Base-by-base conservation (phyloP, 1,140 invertebrate genomes). In the Conus betulinus region DNA sequence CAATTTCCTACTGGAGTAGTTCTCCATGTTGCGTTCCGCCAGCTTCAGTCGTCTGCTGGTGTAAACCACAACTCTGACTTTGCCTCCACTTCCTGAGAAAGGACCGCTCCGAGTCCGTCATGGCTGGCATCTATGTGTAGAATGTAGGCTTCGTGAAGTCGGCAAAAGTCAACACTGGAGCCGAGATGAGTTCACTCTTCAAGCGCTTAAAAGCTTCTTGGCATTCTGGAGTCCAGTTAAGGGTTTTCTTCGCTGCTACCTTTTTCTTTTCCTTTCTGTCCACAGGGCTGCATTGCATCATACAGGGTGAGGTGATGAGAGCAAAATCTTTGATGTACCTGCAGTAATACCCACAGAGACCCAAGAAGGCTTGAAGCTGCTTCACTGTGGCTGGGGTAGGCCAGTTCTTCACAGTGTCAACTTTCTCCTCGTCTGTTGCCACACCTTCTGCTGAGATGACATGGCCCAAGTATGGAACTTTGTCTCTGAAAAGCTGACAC, bases 301-400 rank as follows among this genome's bases (percentile, higher is more conserved):
- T n/a, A n/a, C n/a, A n/a, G n/a, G n/a, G n/a, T n/a, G n/a, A n/a
- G n/a, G n/a, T n/a, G n/a, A n/a, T n/a, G n/a, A n/a, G n/a, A n/a
- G n/a, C n/a, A n/a, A n/a, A n/a, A n/a, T n/a, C n/a, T n/a, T n/a
- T n/a, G n/a, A n/a, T n/a, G n/a, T n/a, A n/a, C n/a, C n/a, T n/a
- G n/a, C n/a, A n/a, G n/a, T n/a, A n/a, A n/a, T 95, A 96, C 78
- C 94, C 93, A 82, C 93, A 87, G 27, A 96, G 89, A 0, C 96
- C 96, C 5, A 96, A 53, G 89, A 96, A 96, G 20, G 91, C 52
- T 71, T 94, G 90, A 0, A 96, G 57, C 76, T 95, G 93, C 74
- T 94, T 93, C 6, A 92, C 87, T 88, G 88, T 94, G 79, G 86
- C 92, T 71, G 91, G 90, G 15, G 25, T 74, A n/a, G 92, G 90